Evolutionary conservation across 2,888 invertebrate genomes (phyloP).

Genomic region (Papilio demoleus): DNA sequence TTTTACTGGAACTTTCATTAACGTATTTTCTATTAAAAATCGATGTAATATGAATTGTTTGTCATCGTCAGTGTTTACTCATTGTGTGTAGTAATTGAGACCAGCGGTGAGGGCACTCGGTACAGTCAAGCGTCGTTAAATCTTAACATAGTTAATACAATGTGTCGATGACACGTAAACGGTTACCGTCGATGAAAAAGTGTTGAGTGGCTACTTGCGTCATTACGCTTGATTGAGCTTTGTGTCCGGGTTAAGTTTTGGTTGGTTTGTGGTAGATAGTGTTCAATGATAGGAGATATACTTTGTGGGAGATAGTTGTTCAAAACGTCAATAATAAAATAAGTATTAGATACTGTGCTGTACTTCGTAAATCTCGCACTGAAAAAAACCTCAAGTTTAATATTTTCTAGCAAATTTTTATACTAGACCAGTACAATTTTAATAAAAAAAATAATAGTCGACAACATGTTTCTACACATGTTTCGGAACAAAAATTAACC

Average conservation of each 20-base stretch:
- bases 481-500: no score
- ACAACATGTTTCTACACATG: no score
- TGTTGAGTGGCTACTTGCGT: slow-evolving; percentile 31
- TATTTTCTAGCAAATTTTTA: no score
- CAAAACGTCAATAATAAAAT: no score
- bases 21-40: slow-evolving; percentile 2
- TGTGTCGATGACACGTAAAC: slow-evolving; percentile 40
- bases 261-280: no score
- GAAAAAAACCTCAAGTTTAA: no score
- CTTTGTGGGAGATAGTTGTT: no score
- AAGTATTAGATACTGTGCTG: no score
- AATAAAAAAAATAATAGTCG: no score
- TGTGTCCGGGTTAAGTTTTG: slow-evolving; percentile 2
- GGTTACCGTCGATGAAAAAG: slow-evolving; percentile 39
- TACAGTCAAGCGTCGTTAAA: slow-evolving; percentile 53
- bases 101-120: slow-evolving; percentile 59
- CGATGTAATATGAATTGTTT: slow-evolving; percentile 45
- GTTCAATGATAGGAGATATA: no score
- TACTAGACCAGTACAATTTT: no score
- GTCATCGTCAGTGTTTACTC: slow-evolving; percentile 51
- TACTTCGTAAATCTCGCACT: no score
- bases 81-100: slow-evolving; percentile 68
- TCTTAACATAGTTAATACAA: slow-evolving; percentile 47
- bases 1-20: background rate
- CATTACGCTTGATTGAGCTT: slow-evolving; percentile 13